Conservation (phyloP, 1,140 invertebrate genomes). For the Drosophila erecta region DNA sequence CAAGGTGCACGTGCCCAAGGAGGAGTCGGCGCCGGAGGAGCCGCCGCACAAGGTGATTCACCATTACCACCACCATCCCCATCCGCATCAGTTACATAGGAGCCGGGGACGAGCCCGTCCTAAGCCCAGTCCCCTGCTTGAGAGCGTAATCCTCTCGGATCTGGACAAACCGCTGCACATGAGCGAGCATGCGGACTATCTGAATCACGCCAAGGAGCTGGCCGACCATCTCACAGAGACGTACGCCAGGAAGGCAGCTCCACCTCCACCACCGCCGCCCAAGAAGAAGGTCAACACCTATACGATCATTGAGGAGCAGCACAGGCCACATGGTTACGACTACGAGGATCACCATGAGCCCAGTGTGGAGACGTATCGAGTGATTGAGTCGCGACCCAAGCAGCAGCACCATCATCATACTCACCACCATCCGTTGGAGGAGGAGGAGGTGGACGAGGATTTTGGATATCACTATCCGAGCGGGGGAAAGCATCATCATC, state of each 20-base stretch:
- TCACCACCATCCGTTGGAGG: background rate
- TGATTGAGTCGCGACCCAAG: slow-evolving; percentile 56
- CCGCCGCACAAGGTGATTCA: slow-evolving; percentile 66
- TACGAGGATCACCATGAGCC: slow-evolving; percentile 51
- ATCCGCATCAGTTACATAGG: slow-evolving; percentile 45
- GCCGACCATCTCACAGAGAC: slow-evolving; percentile 60
- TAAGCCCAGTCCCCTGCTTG: slow-evolving; percentile 60
- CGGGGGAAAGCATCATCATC: background rate
- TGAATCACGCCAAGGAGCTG: slow-evolving; percentile 74
- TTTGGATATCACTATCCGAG: slow-evolving; percentile 52
- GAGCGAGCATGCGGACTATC: slow-evolving; percentile 73
- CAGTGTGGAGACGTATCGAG: slow-evolving; percentile 61
- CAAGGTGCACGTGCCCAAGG: slow-evolving; percentile 76
- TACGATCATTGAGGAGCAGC: slow-evolving; percentile 72
- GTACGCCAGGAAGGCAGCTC: slow-evolving; percentile 50
- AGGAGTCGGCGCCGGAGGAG: slow-evolving; percentile 42
- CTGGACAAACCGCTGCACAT: slow-evolving; percentile 69
- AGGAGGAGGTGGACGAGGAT: slow-evolving; percentile 44
- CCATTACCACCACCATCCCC: slow-evolving; percentile 68
- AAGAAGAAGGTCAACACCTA: slow-evolving; percentile 76
- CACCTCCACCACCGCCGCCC: slow-evolving; percentile 34
- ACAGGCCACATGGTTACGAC: slow-evolving; percentile 40
- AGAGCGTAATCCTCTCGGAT: slow-evolving; percentile 71
- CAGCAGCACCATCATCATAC: slow-evolving; percentile 30
- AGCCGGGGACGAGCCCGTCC: slow-evolving; percentile 21